Evolutionary conservation across 2,113 vertebrate genomes (phyloP), one percentile per base, ranked within the genome.

Genomic region (Rhinoderma darwinii): DNA sequence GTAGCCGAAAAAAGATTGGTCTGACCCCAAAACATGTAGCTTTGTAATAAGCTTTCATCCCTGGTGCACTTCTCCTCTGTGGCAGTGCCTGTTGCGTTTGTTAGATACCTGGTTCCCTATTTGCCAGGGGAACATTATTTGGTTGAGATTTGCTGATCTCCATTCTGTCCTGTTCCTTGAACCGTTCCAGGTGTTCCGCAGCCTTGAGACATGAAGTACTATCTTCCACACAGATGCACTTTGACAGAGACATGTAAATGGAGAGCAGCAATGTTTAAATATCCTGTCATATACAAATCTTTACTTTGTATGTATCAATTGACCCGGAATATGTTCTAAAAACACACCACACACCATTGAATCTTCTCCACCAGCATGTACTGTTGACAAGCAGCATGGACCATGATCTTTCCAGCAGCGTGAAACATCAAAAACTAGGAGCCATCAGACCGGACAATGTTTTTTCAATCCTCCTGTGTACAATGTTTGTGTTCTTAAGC

Each of bases 371-470:
- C 74, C n/a, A 27, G 74, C 44, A 1, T 47, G 73, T 3, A 47
- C 20, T 44, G 73, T 27, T 50, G 74, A 32, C n/a, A 2, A 77
- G 6, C 73, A 44, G 27, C 43, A 77, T 77, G 74, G 74, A 77
- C 27, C 74, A 27, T 50, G 74, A 32, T 50, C 73, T 44, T 27
- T 44, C 73, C 73, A 75, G n/a, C 72, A 25, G 72, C 6, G 22
- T 44, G 72, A 43, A 74, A 41, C 37, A 74, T 41, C 44, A 76
- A 17, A 5, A 76, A 77, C 44, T 32, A 27, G 43, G 17, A 77
- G 27, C 74, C 73, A 76, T 76, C 43, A n/a, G 72, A 25, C 12
- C 39, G 32, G 44, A 77, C 74, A 77, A 51, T 77, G n/a, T 51
- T 77, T 50, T 77, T 32, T 27, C 74, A 30, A 20, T 77, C 74